phyloP scores from a whole-genome alignment of 2,797 vertebrate genomes.

The Crenichthys baileyi region DNA sequence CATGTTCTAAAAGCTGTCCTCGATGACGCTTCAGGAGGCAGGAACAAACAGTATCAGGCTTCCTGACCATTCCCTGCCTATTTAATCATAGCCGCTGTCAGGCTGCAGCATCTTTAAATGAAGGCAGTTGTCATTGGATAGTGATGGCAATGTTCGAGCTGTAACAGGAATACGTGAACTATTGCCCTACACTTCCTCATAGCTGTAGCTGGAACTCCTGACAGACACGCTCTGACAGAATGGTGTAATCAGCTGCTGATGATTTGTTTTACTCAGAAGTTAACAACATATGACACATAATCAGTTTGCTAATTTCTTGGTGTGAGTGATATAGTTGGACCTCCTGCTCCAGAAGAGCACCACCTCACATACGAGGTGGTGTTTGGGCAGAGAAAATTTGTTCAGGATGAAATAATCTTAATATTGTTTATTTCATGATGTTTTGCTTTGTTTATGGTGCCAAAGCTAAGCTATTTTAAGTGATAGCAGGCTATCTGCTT shows the following conservation, averaged over 20 bases:
- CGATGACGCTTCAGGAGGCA: slow-evolving; percentile 1
- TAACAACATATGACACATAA: slow-evolving; percentile 39
- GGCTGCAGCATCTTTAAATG: slow-evolving; percentile 30
- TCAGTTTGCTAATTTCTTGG: slow-evolving; percentile 39
- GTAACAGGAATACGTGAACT: slow-evolving; percentile 34
- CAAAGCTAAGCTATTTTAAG: too few relatives aligned
- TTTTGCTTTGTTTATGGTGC: too few relatives aligned
- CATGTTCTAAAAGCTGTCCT: slow-evolving; percentile 6
- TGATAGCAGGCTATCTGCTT: too few relatives aligned
- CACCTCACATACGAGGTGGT: slow-evolving; percentile 15
- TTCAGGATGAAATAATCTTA: too few relatives aligned
- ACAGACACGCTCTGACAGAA: slow-evolving; percentile 37
- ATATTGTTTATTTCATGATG: too few relatives aligned
- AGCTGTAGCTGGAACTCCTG: slow-evolving; percentile 48
- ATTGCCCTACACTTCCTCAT: slow-evolving; percentile 40
- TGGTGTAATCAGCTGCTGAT: slow-evolving; percentile 58
- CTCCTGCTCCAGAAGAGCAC: neutral
- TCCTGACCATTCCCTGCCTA: neutral
- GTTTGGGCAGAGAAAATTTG: too few relatives aligned
- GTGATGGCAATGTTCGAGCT: slow-evolving; percentile 18
- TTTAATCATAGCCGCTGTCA: slow-evolving; percentile 20
- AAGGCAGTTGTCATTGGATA: slow-evolving; percentile 42
- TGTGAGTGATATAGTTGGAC: slow-evolving; percentile 36
- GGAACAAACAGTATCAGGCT: slow-evolving; percentile 11
- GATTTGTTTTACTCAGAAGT: slow-evolving; percentile 21